Percentiles rank a stretch among this genome's conserved stretches.
Conservation (phyloP, 2,113 vertebrate genomes). For the Mirounga angustirostris region DNA sequence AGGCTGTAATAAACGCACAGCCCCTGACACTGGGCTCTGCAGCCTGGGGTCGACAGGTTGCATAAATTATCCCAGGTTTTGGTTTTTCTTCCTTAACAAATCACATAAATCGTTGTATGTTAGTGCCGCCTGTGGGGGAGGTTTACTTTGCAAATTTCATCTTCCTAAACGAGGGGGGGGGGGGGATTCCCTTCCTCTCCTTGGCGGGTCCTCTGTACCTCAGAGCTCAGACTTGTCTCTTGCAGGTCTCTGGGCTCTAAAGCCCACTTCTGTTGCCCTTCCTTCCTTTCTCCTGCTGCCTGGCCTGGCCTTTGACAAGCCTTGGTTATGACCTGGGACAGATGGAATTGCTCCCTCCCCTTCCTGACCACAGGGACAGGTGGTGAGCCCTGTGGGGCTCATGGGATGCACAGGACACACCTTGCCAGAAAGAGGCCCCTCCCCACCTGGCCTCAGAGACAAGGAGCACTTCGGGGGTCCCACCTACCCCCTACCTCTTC, state of each 20-base stretch:
- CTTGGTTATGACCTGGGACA: background rate
- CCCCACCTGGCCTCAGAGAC: background rate
- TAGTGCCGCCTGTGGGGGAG: background rate
- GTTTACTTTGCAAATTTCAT: background rate
- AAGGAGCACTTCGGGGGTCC: background rate
- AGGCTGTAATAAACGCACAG: constrained; percentile 82
- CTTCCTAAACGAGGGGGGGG: background rate
- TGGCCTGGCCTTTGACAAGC: no score
- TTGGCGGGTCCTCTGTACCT: background rate
- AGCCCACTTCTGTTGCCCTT: background rate
- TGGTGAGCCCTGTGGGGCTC: background rate
- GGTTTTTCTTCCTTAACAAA: constrained; percentile 65
- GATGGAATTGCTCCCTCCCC: no score
- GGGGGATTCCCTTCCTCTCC: background rate
- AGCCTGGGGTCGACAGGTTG: constrained; percentile 67
- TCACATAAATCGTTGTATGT: constrained; percentile 1
- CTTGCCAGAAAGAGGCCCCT: background rate
- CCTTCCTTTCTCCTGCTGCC: background rate
- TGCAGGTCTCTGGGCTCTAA: background rate
- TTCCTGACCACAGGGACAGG: background rate
- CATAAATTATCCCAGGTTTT: constrained; percentile 79
- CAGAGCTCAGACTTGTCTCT: background rate
- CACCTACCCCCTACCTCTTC: rapidly evolving
- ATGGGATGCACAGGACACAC: no score
- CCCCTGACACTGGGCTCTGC: constrained; percentile 31